These are phyloP conservation scores for Oncorhynchus nerka DNA, from an alignment of 2,113 vertebrate genomes.

Conservation along the genomic window DNA sequence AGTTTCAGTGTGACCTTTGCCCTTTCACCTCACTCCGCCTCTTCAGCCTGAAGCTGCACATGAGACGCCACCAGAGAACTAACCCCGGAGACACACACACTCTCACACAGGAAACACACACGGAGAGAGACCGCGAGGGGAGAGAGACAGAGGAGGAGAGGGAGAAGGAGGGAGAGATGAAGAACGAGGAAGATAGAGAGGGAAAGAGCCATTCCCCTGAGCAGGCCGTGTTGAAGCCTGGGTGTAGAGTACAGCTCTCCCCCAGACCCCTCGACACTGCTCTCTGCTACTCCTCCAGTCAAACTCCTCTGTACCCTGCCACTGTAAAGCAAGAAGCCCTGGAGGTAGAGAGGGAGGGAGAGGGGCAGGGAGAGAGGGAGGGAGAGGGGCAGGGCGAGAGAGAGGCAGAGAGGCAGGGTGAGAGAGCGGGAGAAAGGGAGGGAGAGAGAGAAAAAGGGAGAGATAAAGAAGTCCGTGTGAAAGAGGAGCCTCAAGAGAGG, in stretches of 20 bases:
- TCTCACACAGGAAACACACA: neutral
- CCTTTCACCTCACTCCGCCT: slow-evolving; percentile 86
- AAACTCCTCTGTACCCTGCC: too few species aligned
- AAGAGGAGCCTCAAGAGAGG: slow-evolving; percentile 83
- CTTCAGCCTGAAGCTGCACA: slow-evolving; percentile 87
- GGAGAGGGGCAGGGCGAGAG: too few species aligned
- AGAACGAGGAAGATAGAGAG: neutral
- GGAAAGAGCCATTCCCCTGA: neutral
- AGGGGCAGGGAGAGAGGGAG: too few species aligned
- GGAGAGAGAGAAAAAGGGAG: too few species aligned
- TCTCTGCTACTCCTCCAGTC: too few species aligned
- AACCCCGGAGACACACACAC: neutral
- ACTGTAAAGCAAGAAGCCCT: too few species aligned
- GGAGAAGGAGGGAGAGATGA: neutral
- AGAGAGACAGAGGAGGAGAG: neutral
- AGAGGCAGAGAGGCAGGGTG: too few species aligned
- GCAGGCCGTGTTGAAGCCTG: too few species aligned
- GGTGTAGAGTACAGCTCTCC: too few species aligned
- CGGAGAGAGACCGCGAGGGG: neutral
- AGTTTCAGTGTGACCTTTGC: slow-evolving; percentile 85
- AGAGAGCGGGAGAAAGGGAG: too few species aligned
- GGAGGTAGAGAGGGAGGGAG: too few species aligned
- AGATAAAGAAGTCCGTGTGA: slow-evolving; percentile 57
- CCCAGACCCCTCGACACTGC: too few species aligned
- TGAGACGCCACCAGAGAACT: slow-evolving; percentile 79